A percentile compares a stretch with the other conserved stretches of the same genome.
These are phyloP conservation scores for Fragum fragum DNA, from an alignment of 2,888 invertebrate species.

Conservation along the genomic window DNA sequence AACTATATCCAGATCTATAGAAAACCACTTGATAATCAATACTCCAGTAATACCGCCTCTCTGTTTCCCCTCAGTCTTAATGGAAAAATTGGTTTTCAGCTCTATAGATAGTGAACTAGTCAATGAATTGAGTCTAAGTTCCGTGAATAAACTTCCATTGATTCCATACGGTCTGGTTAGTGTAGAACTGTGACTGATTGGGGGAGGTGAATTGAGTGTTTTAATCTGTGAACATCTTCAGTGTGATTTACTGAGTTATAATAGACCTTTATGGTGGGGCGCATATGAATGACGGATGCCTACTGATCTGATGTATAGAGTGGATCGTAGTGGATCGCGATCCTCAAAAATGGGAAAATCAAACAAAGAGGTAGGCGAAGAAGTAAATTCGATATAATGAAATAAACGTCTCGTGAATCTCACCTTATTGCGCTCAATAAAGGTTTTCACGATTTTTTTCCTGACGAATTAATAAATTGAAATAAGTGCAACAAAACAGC, in stretches of 20 bases:
- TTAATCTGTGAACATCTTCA: no score
- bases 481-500: no score
- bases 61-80: background rate
- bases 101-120: background rate
- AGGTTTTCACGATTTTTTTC: no score
- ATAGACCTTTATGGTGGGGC: background rate
- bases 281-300: conserved; percentile 41
- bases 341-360: conserved; percentile 52
- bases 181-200: background rate
- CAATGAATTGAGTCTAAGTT: background rate
- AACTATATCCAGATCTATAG: background rate
- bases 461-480: no score
- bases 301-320: conserved; percentile 42
- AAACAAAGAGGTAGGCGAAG: conserved; percentile 42
- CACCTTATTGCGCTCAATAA: no score
- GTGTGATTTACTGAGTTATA: no score
- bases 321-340: conserved; percentile 38
- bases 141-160: conserved; percentile 2
- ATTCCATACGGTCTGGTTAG: background rate
- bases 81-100: background rate
- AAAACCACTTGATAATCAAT: conserved; percentile 2
- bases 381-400: no score
- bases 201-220: background rate
- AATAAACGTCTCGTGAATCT: no score
- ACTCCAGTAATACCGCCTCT: background rate